A percentile compares a stretch with the other conserved stretches of the same genome.
These are phyloP conservation scores for Acanthacorydalis orientalis DNA, from an alignment of 2,888 invertebrate species.

Conservation along the genomic window DNA sequence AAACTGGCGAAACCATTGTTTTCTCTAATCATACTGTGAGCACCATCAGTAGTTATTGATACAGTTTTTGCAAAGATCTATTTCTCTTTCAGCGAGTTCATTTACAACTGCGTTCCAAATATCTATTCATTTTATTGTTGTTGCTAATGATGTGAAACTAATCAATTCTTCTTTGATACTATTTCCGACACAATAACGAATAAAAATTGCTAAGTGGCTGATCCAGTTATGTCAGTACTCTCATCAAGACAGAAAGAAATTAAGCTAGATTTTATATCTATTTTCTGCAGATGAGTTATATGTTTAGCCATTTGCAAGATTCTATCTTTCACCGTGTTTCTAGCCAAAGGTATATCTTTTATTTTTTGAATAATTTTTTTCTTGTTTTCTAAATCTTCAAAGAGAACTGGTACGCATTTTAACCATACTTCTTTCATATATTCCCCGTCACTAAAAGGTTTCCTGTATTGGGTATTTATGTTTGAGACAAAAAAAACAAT, in stretches of 20 bases:
- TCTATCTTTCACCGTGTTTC: constrained; percentile 12
- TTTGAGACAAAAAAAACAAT: no score
- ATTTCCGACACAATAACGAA: background rate
- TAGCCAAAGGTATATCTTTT: constrained; percentile 11
- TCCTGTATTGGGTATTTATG: no score
- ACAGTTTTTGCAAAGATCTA: background rate
- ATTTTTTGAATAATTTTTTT: constrained; percentile 9
- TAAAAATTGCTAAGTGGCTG: background rate
- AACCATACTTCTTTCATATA: background rate
- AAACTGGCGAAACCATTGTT: background rate
- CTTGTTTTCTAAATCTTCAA: constrained; percentile 9
- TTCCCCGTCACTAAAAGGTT: constrained; percentile 1
- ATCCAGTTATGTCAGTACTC: background rate
- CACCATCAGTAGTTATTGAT: background rate
- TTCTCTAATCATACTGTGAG: background rate
- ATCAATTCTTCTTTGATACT: background rate
- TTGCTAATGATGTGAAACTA: background rate
- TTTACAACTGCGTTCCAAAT: background rate
- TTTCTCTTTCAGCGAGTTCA: background rate
- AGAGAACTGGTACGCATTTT: constrained; percentile 5
- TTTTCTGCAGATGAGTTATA: background rate
- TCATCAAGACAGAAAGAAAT: background rate
- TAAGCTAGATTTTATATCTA: background rate
- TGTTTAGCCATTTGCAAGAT: constrained; percentile 11
- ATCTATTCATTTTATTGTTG: background rate